Conservation (phyloP, 2,113 vertebrate species). For the Xyrauchen texanus region DNA sequence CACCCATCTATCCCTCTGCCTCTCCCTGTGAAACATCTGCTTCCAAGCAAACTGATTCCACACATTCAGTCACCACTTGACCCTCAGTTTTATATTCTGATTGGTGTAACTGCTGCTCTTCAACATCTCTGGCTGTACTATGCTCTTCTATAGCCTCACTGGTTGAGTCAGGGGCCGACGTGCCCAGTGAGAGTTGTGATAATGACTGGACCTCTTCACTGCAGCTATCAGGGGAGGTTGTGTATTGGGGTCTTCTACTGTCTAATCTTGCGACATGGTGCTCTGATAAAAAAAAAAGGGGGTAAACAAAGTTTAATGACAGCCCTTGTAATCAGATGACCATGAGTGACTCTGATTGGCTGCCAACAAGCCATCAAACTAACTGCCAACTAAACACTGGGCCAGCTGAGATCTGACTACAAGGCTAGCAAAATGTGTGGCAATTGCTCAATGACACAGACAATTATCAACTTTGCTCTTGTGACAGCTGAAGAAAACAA, state of each 20-base stretch:
- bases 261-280: slow-evolving; percentile 70
- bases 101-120: slow-evolving; percentile 30
- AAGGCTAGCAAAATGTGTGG: neutral
- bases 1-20: slow-evolving; percentile 53
- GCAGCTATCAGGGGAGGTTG: slow-evolving; percentile 23
- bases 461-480: neutral
- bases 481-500: too few relatives aligned
- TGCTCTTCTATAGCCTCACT: slow-evolving; percentile 28
- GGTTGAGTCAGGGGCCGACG: neutral
- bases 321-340: neutral
- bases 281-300: slow-evolving; percentile 56
- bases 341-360: neutral
- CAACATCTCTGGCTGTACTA: neutral
- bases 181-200: slow-evolving; percentile 36
- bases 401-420: neutral
- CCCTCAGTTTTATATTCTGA: slow-evolving; percentile 33
- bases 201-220: slow-evolving; percentile 31
- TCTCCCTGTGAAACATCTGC: slow-evolving; percentile 55
- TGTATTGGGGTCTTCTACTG: slow-evolving; percentile 35
- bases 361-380: neutral
- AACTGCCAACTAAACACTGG: neutral
- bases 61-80: slow-evolving; percentile 66
- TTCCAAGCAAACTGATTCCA: slow-evolving; percentile 75
- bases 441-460: neutral
- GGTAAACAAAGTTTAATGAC: neutral